Evolutionary conservation across 1,140 invertebrate genomes (phyloP).

Genomic region (Zaprionus gabonicus): DNA sequence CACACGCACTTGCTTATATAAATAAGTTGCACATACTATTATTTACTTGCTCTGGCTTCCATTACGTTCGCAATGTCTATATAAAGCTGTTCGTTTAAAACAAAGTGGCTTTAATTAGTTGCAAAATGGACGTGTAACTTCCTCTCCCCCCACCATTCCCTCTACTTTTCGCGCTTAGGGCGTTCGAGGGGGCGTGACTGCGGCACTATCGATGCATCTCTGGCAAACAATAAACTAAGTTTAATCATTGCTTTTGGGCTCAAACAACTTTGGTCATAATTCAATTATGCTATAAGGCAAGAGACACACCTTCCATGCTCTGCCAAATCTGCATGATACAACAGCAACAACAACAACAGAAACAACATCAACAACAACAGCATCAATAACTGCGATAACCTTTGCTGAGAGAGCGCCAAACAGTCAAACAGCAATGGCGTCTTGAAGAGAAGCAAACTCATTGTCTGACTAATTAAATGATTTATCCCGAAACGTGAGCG

Average conservation of each 20-base stretch:
- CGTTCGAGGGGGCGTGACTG: conserved; percentile 14
- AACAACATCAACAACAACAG: conserved; percentile 13
- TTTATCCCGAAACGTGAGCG: conserved; percentile 80
- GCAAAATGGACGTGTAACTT: conserved; percentile 36
- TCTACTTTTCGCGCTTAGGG: neutral
- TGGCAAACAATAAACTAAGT: conserved; percentile 50
- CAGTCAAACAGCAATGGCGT: conserved; percentile 55
- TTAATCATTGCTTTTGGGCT: conserved; percentile 46
- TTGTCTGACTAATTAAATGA: conserved; percentile 82
- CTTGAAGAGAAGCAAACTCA: conserved; percentile 56
- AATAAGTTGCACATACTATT: neutral
- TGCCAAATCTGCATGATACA: conserved; percentile 23
- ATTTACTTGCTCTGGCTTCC: conserved; percentile 26
- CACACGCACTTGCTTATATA: neutral
- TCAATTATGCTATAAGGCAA: conserved; percentile 65
- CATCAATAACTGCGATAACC: conserved; percentile 67
- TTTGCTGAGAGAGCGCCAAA: conserved; percentile 50
- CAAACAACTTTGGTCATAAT: conserved; percentile 57
- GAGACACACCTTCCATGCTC: conserved; percentile 49
- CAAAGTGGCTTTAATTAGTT: conserved; percentile 64
- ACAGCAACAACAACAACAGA: conserved; percentile 11
- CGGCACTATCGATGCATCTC: conserved; percentile 16
- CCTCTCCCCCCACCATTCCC: neutral
- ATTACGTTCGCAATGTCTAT: conserved; percentile 32
- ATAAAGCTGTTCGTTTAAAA: conserved; percentile 44